These are phyloP conservation scores for Dasysyrphus albostriatus DNA, from an alignment of 2,888 invertebrate species.

Conservation along the genomic window DNA sequence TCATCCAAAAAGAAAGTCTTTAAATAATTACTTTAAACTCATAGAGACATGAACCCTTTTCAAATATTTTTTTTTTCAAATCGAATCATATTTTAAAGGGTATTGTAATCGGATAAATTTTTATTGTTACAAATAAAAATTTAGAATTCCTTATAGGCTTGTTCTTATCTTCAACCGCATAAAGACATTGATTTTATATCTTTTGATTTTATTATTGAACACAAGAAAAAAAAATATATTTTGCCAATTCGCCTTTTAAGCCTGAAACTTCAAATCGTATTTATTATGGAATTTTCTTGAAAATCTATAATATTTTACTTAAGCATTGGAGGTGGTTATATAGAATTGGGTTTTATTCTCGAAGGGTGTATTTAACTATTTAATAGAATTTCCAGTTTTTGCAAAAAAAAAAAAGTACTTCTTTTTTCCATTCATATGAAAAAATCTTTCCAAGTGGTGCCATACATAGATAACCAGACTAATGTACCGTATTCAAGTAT, in stretches of 20 bases:
- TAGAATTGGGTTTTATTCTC: neutral
- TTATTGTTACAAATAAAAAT: neutral
- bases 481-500: conserved; percentile 58
- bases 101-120: too few species aligned
- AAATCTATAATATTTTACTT: conserved; percentile 12
- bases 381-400: conserved; percentile 27
- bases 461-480: conserved; percentile 60
- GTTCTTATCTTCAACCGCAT: conserved; percentile 3
- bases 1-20: neutral
- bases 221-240: neutral
- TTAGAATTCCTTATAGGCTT: neutral
- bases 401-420: neutral
- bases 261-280: neutral
- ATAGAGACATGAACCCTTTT: neutral
- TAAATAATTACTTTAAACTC: neutral
- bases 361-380: conserved; percentile 19
- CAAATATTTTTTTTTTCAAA: neutral
- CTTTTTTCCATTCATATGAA: conserved; percentile 13
- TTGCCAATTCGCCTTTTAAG: neutral
- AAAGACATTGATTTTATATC: neutral
- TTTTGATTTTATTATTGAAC: neutral
- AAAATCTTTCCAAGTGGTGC: conserved; percentile 36
- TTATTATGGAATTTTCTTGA: neutral
- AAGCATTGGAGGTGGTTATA: neutral
- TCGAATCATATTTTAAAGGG: neutral